Evolutionary conservation across 1,140 invertebrate species (phyloP).

Genomic region (Sycophaga agraensis): DNA sequence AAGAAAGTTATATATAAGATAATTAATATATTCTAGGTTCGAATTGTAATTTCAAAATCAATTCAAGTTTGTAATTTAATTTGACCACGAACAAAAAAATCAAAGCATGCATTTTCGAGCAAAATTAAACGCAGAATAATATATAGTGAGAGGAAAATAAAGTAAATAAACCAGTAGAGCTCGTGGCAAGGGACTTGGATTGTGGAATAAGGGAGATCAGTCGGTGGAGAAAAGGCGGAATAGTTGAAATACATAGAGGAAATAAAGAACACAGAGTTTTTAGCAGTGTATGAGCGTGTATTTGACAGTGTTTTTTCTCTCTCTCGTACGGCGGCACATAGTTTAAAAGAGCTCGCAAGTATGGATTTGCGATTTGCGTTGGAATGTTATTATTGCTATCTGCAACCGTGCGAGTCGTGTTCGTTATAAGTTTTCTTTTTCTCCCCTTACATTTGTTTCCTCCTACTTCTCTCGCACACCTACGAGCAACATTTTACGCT

Average conservation of each 20-base stretch:
- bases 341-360: slow-evolving; percentile 47
- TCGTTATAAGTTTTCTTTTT: slow-evolving; percentile 33
- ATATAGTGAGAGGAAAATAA: no score
- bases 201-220: slow-evolving; percentile 12
- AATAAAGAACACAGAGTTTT: slow-evolving; percentile 35
- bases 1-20: no score
- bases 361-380: slow-evolving; percentile 46
- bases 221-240: neutral
- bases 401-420: slow-evolving; percentile 44
- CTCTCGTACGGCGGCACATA: slow-evolving; percentile 47
- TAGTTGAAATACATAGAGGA: slow-evolving; percentile 13
- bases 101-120: no score
- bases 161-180: no score
- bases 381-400: slow-evolving; percentile 54
- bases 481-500: no score
- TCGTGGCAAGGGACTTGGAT: no score
- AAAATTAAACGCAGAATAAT: no score
- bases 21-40: no score
- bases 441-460: neutral
- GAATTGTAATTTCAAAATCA: no score
- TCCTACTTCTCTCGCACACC: no score
- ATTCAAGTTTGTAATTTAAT: no score
- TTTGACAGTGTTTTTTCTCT: slow-evolving; percentile 53
- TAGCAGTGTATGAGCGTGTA: slow-evolving; percentile 57
- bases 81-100: no score